phyloP scores from a whole-genome alignment of 1,140 invertebrate species.

The Halyomorpha halys region DNA sequence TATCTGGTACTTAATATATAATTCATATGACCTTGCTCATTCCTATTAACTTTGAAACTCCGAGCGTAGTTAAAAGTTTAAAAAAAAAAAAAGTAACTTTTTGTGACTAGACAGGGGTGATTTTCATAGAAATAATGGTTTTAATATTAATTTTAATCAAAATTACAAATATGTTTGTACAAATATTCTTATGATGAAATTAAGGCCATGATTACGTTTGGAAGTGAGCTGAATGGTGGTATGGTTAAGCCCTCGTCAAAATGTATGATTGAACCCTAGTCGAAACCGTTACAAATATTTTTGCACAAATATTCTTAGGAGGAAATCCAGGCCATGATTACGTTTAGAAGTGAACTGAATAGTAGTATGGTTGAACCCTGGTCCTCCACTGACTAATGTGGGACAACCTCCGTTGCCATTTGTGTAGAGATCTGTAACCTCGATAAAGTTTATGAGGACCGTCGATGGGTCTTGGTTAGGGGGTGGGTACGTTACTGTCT shows the following conservation, averaged over 20 bases:
- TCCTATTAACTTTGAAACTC: no score
- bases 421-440: background rate
- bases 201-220: background rate
- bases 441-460: background rate
- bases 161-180: background rate
- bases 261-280: no score
- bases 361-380: background rate
- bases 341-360: background rate
- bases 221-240: background rate
- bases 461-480: background rate
- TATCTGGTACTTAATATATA: no score
- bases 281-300: background rate
- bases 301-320: constrained; percentile 3
- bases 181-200: background rate
- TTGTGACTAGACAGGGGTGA: no score
- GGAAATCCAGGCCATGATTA: background rate
- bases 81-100: no score
- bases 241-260: background rate
- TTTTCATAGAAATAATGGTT: no score
- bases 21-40: no score
- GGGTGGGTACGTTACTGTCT: background rate
- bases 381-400: background rate
- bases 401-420: constrained; percentile 2
- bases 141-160: no score
- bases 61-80: no score